Base-by-base conservation (phyloP, 2,888 invertebrate genomes). In the Ochropacha duplaris region DNA sequence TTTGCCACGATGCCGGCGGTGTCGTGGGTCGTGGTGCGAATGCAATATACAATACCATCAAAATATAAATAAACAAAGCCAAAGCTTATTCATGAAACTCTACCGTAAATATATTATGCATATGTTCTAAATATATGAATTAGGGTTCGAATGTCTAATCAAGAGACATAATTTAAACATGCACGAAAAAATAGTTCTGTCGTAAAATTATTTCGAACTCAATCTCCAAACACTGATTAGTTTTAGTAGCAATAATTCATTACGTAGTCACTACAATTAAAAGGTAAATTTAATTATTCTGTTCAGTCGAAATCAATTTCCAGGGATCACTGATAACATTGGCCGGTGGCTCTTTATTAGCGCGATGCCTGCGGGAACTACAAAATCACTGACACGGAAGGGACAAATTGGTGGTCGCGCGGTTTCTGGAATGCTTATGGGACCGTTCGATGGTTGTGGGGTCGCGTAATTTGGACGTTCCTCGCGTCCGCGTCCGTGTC, bases 331-430 rank as follows among this genome's bases (percentile, higher is more conserved):
- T 68, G 63, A 69, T 69, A 67, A 69, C 62, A 63, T 59, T 66
- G 67, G 66, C 69, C 66, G 70, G 61, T 66, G 68, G 71, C 73
- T 69, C 72, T 78, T 76, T 79, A 79, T 81, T 81, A 81, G 76
- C 65, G 72, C 71, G 71, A 69, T 70, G 78, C 78, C 79, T 71
- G 71, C 67, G 78, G 78, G 78, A 78, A 75, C 79, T 81, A 79
- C 83, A 75, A 80, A 86, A 81, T 80, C 83, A 84, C 75, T 80
- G 85, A 79, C 77, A 76, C 79, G 86, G 81, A 88, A 89, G 84
- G 86, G 86, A 87, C 87, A 86, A 90, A 89, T 90, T 85, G 84
- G 82, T 76, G 79, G 82, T 78, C 71, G 76, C 66, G 76, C 61
- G 78, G 79, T 79, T 79, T 72, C 76, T 72, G 81, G 77, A 84